Base-by-base conservation (phyloP, 1,140 invertebrate species). In the Drosophila kepulauana region DNA sequence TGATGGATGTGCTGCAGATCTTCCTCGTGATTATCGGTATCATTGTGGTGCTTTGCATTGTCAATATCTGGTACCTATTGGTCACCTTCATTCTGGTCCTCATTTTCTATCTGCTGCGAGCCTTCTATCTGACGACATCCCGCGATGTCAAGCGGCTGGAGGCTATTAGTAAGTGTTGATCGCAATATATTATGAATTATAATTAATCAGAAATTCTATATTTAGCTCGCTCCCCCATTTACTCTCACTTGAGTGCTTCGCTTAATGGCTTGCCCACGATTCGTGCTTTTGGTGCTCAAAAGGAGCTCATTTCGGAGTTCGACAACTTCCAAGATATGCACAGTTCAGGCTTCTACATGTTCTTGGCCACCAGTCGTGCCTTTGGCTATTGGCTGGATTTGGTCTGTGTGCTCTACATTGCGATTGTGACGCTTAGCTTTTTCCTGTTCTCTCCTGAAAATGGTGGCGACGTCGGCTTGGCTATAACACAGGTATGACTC, bases 231-330 rank as follows among this genome's bases (percentile, higher is more conserved):
- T 96, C 95, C 93, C 97, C 97, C 0, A 95, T 98, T 30, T 97
- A 97, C 93, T 96, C 96, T 7, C 97, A 99, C 91, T 93, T 99
- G 56, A 98, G 96, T 91, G 96, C 97, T 25, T 96, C 98, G 0
- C 93, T 99, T 1, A 96, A 97, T 93, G 98, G 98, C 5, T 93
- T 99, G 25, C 95, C 97, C 1, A 99, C 98, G 0, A 98, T 99
- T 59, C 94, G 98, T 66, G 97, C 98, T 0, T 98, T 97, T 78
- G 94, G 94, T 38, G 96, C 96, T 0, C 95, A 98, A 92, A 93
- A 95, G 75, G 95, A 96, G 61, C 94, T 99, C 7, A 96, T 96
- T 75, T 93, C 95, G 38, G 96, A 97, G 93, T 97, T 97, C 79
- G 96, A 97, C 80, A 95, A 95, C 71, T 95, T 95, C 87, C 96